phyloP scores from a whole-genome alignment of 2,888 invertebrate genomes.

The Tenthredo scrophulariae region DNA sequence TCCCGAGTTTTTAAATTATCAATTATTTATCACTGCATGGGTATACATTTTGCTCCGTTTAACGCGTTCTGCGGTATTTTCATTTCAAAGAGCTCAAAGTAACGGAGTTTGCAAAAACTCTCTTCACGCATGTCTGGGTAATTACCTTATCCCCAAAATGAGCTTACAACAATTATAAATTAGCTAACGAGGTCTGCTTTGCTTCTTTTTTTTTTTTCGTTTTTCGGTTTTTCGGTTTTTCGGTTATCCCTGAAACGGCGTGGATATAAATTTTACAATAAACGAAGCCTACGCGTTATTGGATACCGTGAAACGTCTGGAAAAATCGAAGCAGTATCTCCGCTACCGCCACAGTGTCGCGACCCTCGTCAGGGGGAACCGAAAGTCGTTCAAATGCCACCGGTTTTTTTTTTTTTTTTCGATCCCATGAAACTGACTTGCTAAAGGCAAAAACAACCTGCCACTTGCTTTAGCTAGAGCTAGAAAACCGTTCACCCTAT shows the following conservation, averaged over 20 bases:
- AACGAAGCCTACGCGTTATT: background rate
- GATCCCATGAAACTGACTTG: conserved; percentile 25
- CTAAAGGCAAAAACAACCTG: conserved; percentile 20
- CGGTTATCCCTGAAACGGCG: background rate
- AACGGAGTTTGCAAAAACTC: background rate
- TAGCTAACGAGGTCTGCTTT: background rate
- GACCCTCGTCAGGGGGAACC: conserved; percentile 38
- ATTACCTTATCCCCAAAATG: background rate
- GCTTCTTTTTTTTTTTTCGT: background rate
- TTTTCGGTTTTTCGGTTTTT: background rate
- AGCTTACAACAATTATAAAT: background rate
- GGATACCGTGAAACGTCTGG: conserved; percentile 17
- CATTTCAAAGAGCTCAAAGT: background rate
- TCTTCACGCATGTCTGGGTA: background rate
- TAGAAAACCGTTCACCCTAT: background rate
- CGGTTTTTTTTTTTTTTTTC: conserved; percentile 5
- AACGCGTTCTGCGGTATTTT: background rate
- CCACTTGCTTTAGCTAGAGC: background rate
- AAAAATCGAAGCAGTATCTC: conserved; percentile 13
- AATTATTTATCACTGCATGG: conserved; percentile 10
- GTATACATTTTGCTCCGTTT: background rate
- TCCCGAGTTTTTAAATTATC: background rate
- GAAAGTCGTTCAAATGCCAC: conserved; percentile 1
- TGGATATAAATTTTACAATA: background rate
- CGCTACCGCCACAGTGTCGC: background rate